Conservation (phyloP, 2,797 vertebrate species). For the Enteromius radiatus region DNA sequence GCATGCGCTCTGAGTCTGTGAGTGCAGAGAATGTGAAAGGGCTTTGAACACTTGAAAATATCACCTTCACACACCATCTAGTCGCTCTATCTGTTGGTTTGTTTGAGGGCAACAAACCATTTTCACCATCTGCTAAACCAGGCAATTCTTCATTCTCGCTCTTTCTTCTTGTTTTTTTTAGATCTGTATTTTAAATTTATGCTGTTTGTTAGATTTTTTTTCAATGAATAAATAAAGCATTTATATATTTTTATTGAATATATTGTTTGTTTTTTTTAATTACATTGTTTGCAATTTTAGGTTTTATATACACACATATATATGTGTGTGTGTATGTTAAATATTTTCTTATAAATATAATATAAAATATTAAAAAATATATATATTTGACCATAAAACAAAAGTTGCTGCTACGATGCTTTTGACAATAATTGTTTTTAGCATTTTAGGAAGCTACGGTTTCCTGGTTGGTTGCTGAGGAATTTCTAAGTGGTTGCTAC, state of each 20-base stretch:
- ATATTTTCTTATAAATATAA: too few species aligned
- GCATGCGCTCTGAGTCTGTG: background rate
- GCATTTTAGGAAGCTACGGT: background rate
- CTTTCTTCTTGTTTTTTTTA: background rate
- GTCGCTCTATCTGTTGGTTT: background rate
- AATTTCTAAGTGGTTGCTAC: background rate
- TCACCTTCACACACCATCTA: constrained; percentile 26
- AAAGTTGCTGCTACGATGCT: background rate
- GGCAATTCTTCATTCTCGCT: background rate
- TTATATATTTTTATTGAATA: background rate
- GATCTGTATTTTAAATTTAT: background rate
- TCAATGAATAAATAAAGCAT: too few species aligned
- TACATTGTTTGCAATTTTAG: too few species aligned
- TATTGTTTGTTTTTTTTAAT: background rate
- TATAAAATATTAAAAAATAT: too few species aligned
- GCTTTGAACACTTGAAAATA: constrained; percentile 18
- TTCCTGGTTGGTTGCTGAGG: background rate
- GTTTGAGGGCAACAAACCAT: constrained; percentile 12
- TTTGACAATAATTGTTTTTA: background rate
- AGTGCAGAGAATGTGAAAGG: constrained; percentile 14
- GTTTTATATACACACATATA: too few species aligned
- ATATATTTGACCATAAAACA: too few species aligned
- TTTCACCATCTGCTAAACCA: constrained; percentile 22
- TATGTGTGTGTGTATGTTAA: too few species aligned
- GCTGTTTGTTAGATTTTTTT: background rate